phyloP scores from a whole-genome alignment of 2,888 invertebrate species.

The Drosophila setosimentum region DNA sequence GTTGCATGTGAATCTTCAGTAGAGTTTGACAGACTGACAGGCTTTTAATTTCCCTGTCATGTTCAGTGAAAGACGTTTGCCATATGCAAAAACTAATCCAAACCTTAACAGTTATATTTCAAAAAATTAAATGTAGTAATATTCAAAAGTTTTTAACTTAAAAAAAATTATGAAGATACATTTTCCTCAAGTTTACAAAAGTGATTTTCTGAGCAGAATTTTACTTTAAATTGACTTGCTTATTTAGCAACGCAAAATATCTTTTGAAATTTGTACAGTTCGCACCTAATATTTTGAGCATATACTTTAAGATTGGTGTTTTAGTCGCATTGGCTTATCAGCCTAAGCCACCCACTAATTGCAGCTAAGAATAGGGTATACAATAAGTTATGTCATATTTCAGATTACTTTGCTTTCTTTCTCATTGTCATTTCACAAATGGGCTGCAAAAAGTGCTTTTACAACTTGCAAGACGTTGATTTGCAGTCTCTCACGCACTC shows the following conservation, averaged over 20 bases:
- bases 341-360: not conserved
- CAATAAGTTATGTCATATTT: slow-evolving; percentile 31
- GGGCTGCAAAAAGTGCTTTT: slow-evolving; percentile 64
- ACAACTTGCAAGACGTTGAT: slow-evolving; percentile 61
- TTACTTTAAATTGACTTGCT: not conserved
- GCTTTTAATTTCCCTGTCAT: not conserved
- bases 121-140: not conserved
- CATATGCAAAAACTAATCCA: not conserved
- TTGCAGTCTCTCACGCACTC: slow-evolving; percentile 38
- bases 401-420: slow-evolving; percentile 39
- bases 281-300: too few species aligned
- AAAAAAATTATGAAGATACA: not conserved
- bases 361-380: not conserved
- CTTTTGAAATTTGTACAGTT: not conserved
- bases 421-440: slow-evolving; percentile 76
- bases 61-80: not conserved
- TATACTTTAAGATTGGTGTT: not conserved
- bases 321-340: too few species aligned
- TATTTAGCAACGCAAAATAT: not conserved
- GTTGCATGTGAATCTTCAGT: not conserved
- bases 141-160: not conserved
- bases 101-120: not conserved
- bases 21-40: not conserved
- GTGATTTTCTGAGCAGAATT: not conserved
- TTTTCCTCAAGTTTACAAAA: not conserved